These are phyloP conservation scores for Isoperla grammatica DNA, from an alignment of 2,888 invertebrate species.

Conservation along the genomic window DNA sequence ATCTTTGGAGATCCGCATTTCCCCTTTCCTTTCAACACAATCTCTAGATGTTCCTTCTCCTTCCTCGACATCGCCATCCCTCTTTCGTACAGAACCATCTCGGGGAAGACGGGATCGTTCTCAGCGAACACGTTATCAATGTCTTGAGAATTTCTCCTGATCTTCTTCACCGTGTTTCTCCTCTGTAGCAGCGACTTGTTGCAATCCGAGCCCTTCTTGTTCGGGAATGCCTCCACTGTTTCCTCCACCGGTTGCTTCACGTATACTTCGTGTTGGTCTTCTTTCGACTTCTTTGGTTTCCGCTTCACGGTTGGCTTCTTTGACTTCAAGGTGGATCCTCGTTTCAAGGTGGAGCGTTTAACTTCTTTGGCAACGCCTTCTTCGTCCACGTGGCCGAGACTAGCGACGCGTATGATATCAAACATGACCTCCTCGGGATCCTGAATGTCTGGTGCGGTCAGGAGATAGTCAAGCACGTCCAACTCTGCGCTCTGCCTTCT, in stretches of 20 bases:
- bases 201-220: neutral
- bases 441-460: neutral
- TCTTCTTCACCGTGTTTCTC: constrained; percentile 25
- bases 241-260: neutral
- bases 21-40: neutral
- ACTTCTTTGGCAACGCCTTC: constrained; percentile 24
- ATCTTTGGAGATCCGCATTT: constrained; percentile 4
- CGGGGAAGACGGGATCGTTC: neutral
- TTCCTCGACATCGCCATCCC: constrained; percentile 2
- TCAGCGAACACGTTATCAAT: constrained; percentile 14
- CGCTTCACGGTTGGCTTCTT: constrained; percentile 38
- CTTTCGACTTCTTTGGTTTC: constrained; percentile 36
- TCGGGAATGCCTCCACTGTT: neutral
- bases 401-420: constrained; percentile 31
- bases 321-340: constrained; percentile 11
- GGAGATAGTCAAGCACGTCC: constrained; percentile 8
- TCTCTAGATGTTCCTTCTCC: neutral
- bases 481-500: constrained; percentile 10
- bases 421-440: constrained; percentile 26
- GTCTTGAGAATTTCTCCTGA: constrained; percentile 23
- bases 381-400: constrained; percentile 31
- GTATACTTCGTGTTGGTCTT: neutral
- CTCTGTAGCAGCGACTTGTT: constrained; percentile 21
- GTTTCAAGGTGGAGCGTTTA: neutral
- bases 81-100: constrained; percentile 18